Evolutionary conservation across 2,797 vertebrate species (phyloP), one percentile per base, ranked within the genome.

Genomic region (Danio kyathit): DNA sequence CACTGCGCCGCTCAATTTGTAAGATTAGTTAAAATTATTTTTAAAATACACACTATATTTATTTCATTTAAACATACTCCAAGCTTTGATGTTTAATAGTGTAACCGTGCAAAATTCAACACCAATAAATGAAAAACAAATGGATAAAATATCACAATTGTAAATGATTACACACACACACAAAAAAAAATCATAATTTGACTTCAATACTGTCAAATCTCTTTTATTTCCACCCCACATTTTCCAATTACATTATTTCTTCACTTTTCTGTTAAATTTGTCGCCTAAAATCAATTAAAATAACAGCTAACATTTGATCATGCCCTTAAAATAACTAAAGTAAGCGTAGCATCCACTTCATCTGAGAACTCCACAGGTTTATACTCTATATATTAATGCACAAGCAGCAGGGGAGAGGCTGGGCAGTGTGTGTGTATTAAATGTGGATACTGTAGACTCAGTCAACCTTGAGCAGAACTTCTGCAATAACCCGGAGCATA

Each of bases 371-470:
- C 16, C 21, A 69, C 48, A 38, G 52, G 21, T 9, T 64, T 64
- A 16, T 43, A 11, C 38, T n/a, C n/a, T n/a, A n/a, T n/a, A n/a
- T n/a, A 64, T 64, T 17, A n/a, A 64, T 12, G 41, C 16, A 64
- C 11, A 43, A 64, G 44, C 9, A n/a, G 40, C 41, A 64, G 61
- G 5, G 17, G n/a, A n/a, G 54, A 29, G 17, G 29, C 57, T 61
- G 72, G 16, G 16, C 10, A 61, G 54, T 74, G 12, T 60, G 54
- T 44, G 71, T 21, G 49, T n/a, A n/a, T n/a, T n/a, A 73, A n/a
- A 43, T 61, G 72, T 6, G 16, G 14, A n/a, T 49, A 40, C 72
- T 48, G 72, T 61, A 61, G 14, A 74, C 46, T 51, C 19, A 29
- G 43, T 74, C 14, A 74, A 61, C 14, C 59, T 63, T 74, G 44